phyloP scores from a whole-genome alignment of 1,140 invertebrate species.

The Drosophila pseudoobscura region DNA sequence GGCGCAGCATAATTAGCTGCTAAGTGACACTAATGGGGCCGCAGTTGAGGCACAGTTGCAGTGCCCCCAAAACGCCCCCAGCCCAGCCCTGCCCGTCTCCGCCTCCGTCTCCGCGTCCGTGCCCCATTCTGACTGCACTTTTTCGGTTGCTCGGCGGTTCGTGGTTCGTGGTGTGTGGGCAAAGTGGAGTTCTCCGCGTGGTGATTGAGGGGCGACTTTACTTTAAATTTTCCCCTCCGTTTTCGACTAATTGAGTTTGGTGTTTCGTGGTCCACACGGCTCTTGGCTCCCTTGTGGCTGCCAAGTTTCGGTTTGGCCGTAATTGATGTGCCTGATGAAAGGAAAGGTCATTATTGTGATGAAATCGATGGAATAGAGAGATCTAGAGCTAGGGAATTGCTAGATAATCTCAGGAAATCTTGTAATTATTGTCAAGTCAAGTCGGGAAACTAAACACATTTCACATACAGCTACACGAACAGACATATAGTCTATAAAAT shows the following conservation, averaged over 20 bases:
- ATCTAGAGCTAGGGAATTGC: conserved; percentile 9
- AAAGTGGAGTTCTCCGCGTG: conserved; percentile 30
- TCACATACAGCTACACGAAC: conserved; percentile 30
- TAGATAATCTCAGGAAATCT: conserved; percentile 27
- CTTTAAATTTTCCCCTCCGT: conserved; percentile 2
- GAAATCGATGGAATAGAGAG: conserved; percentile 37
- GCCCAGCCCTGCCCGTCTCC: background rate
- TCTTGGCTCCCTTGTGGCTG: conserved; percentile 70
- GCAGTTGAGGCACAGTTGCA: conserved; percentile 30
- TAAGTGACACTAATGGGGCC: conserved; percentile 75
- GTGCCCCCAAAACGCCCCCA: conserved; percentile 22
- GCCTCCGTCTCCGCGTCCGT: no score
- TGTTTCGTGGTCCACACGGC: conserved; percentile 59
- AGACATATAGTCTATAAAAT: conserved; percentile 12
- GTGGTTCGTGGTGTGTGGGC: conserved; percentile 38
- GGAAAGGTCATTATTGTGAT: conserved; percentile 58
- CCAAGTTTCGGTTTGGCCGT: conserved; percentile 42
- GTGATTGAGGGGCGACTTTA: conserved; percentile 27
- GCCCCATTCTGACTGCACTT: conserved; percentile 31
- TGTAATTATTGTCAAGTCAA: conserved; percentile 52
- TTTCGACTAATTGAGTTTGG: conserved; percentile 69
- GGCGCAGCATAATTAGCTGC: conserved; percentile 77
- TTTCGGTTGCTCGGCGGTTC: conserved; percentile 11
- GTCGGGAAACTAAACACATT: conserved; percentile 5
- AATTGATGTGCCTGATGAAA: conserved; percentile 67